Conservation (phyloP, 1,140 invertebrate genomes). For the Himalopsyche phryganea region DNA sequence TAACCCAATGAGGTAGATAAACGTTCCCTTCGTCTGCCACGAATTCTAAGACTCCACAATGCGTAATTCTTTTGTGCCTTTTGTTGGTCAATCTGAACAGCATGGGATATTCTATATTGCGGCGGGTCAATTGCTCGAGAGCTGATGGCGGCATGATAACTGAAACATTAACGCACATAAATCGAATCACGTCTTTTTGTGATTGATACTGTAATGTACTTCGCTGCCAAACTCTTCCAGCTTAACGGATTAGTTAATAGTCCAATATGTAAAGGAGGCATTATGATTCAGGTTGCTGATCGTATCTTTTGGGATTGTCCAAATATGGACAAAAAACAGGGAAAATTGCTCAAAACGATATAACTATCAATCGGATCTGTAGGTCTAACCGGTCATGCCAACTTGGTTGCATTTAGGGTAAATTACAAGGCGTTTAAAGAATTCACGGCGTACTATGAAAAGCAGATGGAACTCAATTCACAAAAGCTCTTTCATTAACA, state of each 20-base stretch:
- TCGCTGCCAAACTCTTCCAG: neutral
- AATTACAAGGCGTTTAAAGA: too few relatives aligned
- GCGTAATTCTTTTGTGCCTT: slow-evolving; percentile 81
- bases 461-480: too few relatives aligned
- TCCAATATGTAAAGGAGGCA: too few relatives aligned
- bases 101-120: slow-evolving; percentile 99
- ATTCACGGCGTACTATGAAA: too few relatives aligned
- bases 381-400: too few relatives aligned
- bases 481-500: too few relatives aligned
- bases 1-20: slow-evolving; percentile 97
- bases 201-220: neutral
- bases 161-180: slow-evolving; percentile 49
- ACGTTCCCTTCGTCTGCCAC: slow-evolving; percentile 98
- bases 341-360: too few relatives aligned
- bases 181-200: neutral
- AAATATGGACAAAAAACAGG: too few relatives aligned
- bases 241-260: neutral
- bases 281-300: too few relatives aligned
- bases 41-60: slow-evolving; percentile 98
- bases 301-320: too few relatives aligned
- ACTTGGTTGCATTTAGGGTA: too few relatives aligned
- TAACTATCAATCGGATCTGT: too few relatives aligned
- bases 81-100: slow-evolving; percentile 94
- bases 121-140: slow-evolving; percentile 84
- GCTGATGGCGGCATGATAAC: slow-evolving; percentile 98